A percentile compares a stretch with the other conserved stretches of the same genome.
phyloP scores from a whole-genome alignment of 2,113 vertebrate species.

The Elaphurus davidianus region DNA sequence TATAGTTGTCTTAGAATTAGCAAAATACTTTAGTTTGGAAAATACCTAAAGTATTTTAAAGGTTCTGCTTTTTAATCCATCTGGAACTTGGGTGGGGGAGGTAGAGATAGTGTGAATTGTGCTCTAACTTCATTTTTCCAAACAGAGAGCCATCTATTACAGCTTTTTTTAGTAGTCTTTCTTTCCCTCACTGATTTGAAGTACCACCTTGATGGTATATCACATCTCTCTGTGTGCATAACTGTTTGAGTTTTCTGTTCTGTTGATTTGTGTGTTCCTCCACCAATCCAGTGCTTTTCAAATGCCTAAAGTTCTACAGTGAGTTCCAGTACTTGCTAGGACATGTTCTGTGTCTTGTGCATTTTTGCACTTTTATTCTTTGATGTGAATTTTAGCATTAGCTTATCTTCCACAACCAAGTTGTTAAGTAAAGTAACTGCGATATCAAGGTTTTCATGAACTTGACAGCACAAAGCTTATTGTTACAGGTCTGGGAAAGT shows the following conservation, averaged over 20 bases:
- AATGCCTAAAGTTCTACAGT: background rate
- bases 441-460: background rate
- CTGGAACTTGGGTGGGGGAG: background rate
- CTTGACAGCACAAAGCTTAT: background rate
- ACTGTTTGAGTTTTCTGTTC: background rate
- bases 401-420: background rate
- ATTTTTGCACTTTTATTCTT: background rate
- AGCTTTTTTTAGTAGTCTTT: background rate
- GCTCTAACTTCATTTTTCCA: background rate
- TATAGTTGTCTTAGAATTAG: background rate
- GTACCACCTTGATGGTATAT: background rate
- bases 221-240: no score
- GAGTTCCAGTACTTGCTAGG: background rate
- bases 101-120: background rate
- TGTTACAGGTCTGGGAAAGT: background rate
- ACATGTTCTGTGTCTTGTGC: background rate
- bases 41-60: background rate
- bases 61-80: background rate
- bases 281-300: background rate
- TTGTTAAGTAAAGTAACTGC: background rate
- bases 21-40: background rate
- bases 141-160: background rate
- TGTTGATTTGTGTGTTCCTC: background rate
- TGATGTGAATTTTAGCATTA: constrained; percentile 1
- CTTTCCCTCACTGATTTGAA: background rate